phyloP scores from a whole-genome alignment of 2,113 vertebrate species.

The Eleginops maclovinus region DNA sequence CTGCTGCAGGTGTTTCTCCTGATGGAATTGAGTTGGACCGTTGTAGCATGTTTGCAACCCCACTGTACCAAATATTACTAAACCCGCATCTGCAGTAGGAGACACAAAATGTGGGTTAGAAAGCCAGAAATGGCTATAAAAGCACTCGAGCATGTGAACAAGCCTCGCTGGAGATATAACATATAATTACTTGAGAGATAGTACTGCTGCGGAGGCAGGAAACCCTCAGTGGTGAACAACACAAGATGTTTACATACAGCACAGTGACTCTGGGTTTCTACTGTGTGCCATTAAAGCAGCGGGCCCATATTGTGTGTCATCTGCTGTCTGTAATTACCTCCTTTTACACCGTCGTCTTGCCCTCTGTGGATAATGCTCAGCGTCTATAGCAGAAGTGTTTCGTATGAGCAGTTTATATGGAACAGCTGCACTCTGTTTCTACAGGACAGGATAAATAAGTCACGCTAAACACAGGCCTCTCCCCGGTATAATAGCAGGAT shows the following conservation, averaged over 20 bases:
- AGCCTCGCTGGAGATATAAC: constrained; percentile 41
- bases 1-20: too few relatives aligned
- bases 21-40: too few relatives aligned
- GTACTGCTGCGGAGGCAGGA: constrained; percentile 41
- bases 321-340: constrained; percentile 80
- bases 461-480: constrained; percentile 69
- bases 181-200: constrained; percentile 61
- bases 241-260: constrained; percentile 68
- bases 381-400: constrained; percentile 68
- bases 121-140: neutral
- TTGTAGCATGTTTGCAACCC: constrained; percentile 15
- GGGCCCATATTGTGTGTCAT: constrained; percentile 78
- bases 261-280: constrained; percentile 59
- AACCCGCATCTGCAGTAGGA: neutral
- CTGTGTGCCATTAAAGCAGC: constrained; percentile 71
- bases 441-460: constrained; percentile 70
- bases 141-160: constrained; percentile 3
- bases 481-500: constrained; percentile 79
- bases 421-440: constrained; percentile 78
- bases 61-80: constrained; percentile 13
- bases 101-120: constrained; percentile 3
- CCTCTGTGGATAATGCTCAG: constrained; percentile 67
- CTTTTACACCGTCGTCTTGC: constrained; percentile 72
- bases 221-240: constrained; percentile 58
- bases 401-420: constrained; percentile 70